Base-by-base conservation (phyloP, 1,140 invertebrate species). In the Bombus picipes region DNA sequence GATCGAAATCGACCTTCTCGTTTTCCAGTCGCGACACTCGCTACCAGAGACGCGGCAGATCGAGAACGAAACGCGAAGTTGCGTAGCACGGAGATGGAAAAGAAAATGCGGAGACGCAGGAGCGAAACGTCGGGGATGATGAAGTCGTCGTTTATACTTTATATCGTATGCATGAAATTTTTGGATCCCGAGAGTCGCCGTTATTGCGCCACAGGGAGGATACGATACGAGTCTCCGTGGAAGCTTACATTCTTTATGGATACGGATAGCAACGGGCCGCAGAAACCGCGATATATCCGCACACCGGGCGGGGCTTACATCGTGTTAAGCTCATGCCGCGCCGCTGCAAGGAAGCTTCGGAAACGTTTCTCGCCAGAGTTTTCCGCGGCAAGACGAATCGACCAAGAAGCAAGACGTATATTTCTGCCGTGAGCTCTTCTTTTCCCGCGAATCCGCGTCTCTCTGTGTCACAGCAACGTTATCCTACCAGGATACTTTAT, bases 201-300 rank as follows among this genome's bases (percentile, higher is more conserved):
- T 90, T 90, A 90, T 90, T 89, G 89, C 89, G 74, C 66, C 75
- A 65, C 28, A 73, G 57, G 84, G 57, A 65, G 78, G 86, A 87
- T 84, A 82, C 88, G 43, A 62, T 37, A 47, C 77, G 80, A 81
- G 37, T 80, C 78, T 72, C 68, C 81, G 77, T 37, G 81, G 73
- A 85, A 80, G 88, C 90, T 91, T 92, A 91, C 88, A 92, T 92
- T 90, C 90, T 92, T 92, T 90, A 92, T 92, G 91, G 91, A 91
- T 91, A 92, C 83, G 89, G 85, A 92, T 91, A 86, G 87, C 81
- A 72, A 15, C 28, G 85, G 72, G 86, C 79, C 65, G 78, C 81
- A 71, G 86, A 90, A 90, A 88, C 89, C 76, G 81, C 87, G 86
- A 81, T 85, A 83, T 87, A 82, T 86, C 78, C 78, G 59, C 41